A percentile compares a stretch with the other conserved stretches of the same genome.
Conservation (phyloP, 1,140 invertebrate species). For the Diorhabda carinulata region DNA sequence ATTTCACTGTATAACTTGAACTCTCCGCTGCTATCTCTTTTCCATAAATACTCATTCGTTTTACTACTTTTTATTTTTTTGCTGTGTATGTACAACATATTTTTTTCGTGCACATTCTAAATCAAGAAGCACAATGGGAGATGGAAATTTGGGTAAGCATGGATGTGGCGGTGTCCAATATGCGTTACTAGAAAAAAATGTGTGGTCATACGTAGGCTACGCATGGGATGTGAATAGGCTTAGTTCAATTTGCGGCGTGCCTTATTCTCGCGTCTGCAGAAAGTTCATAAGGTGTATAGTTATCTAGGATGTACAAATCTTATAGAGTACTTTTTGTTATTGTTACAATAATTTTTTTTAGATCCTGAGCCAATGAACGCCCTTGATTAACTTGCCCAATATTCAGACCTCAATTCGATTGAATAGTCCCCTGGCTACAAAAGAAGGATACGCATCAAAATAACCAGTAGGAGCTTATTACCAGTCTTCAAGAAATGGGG, state of each 20-base stretch:
- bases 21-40: constrained; percentile 8
- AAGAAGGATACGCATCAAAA: too few relatives aligned
- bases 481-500: too few relatives aligned
- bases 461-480: too few relatives aligned
- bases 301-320: too few relatives aligned
- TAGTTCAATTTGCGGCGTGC: constrained; percentile 7
- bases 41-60: constrained; percentile 8
- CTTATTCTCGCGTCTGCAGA: neutral
- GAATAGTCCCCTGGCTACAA: too few relatives aligned
- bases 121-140: neutral
- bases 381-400: too few relatives aligned
- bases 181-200: neutral
- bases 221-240: constrained; percentile 7
- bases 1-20: constrained; percentile 1
- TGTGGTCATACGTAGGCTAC: neutral
- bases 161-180: neutral
- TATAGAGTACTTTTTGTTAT: too few relatives aligned
- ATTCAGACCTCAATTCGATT: too few relatives aligned
- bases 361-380: too few relatives aligned
- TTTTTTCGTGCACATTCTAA: constrained; percentile 11
- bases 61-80: constrained; percentile 7
- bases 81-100: neutral
- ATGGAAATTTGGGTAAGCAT: constrained; percentile 5
- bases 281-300: too few relatives aligned
- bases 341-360: too few relatives aligned